Evolutionary conservation across 2,797 vertebrate genomes (phyloP).

Genomic region (Sebastiscus tertius): DNA sequence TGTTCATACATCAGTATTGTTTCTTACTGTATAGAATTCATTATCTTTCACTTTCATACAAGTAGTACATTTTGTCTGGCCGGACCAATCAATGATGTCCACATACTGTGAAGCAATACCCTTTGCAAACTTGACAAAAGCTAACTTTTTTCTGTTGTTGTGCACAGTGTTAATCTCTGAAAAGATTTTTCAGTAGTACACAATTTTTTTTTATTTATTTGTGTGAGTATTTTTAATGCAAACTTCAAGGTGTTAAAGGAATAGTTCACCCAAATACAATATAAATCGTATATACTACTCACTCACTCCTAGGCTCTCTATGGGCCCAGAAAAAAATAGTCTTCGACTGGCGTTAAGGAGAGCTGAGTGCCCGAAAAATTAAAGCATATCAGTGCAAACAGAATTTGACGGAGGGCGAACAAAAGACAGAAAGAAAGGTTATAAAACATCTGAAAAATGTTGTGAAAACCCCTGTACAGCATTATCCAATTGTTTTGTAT

Average conservation of each 20-base stretch:
- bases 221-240: conserved; percentile 57
- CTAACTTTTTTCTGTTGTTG: conserved; percentile 48
- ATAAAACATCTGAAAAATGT: neutral
- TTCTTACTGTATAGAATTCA: neutral
- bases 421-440: neutral
- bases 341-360: neutral
- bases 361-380: neutral
- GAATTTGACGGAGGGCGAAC: neutral
- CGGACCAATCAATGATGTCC: conserved; percentile 59
- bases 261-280: neutral
- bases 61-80: conserved; percentile 32
- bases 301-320: neutral
- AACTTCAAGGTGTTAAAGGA: conserved; percentile 8
- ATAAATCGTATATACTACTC: neutral
- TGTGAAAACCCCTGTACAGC: neutral
- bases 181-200: conserved; percentile 34
- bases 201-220: conserved; percentile 71
- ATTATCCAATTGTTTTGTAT: neutral
- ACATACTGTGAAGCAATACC: conserved; percentile 76
- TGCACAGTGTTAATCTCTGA: conserved; percentile 50
- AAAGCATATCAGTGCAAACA: neutral
- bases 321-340: neutral
- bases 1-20: conserved; percentile 11
- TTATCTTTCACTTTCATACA: conserved; percentile 10
- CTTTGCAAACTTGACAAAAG: conserved; percentile 54